Base-by-base conservation (phyloP, 2,797 vertebrate genomes). In the Chaetophractus vellerosus region DNA sequence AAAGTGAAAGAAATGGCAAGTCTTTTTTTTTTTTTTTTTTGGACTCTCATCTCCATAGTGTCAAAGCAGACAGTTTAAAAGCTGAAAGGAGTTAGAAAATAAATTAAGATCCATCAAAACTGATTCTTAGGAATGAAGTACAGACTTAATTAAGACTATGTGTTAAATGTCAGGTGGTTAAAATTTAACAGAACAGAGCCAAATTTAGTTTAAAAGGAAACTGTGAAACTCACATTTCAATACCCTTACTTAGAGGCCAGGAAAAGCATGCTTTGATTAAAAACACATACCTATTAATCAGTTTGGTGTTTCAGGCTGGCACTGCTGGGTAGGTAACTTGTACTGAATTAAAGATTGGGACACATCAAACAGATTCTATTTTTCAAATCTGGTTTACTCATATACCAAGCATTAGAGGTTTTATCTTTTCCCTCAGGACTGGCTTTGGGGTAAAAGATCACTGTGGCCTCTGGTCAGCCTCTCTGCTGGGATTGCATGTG, bases 161-260 rank as follows among this genome's bases (percentile, higher is more conserved):
- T 41, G 15, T 45, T 71, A 87, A 69, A 90, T 21, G 24, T 64
- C 33, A 72, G 31, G 28, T 33, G 18, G 72, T 61, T 85, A 89
- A 72, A 63, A 89, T 64, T 86, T 82, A 93, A 95, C 72, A 93
- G 91, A 72, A 78, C 24, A 90, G 63, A 92, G 21, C 45, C 83
- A 89, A 76, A 88, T 92, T 74, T 93, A 79, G 33, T 95, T 96
- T 38, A 93, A 93, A 90, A 82, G 28, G 57, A 89, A 87, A 64
- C 6, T 81, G 61, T 31, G 66, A 92, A 66, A 81, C 16, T 87
- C 7, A 88, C 6, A 63, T 85, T 94, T 91, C 6, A 85, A 38
- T 68, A 21, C 28, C 33, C 24, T 83, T 18, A 81, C 38, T 90
- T 52, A 79, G 52, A 92, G 41, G 19, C n/a, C 81, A 81, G 33